Percentiles rank a stretch among this genome's conserved stretches.
phyloP scores from a whole-genome alignment of 2,797 vertebrate genomes.

The Typhlichthys subterraneus region DNA sequence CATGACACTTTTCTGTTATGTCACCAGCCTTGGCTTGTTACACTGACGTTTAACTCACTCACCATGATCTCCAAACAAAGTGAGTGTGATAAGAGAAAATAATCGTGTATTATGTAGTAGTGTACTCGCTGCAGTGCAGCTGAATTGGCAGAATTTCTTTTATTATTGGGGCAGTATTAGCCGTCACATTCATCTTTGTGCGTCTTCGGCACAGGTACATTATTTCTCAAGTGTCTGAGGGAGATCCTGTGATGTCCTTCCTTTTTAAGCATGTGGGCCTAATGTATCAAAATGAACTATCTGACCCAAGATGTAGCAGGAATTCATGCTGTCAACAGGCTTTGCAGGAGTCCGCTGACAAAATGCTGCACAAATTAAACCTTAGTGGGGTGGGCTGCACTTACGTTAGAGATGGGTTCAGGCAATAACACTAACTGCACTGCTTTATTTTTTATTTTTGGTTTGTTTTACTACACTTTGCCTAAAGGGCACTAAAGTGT shows the following conservation, averaged over 20 bases:
- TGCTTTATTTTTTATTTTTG: slow-evolving; percentile 36
- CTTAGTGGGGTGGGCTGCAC: slow-evolving; percentile 81
- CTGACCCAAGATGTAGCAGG: slow-evolving; percentile 72
- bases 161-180: slow-evolving; percentile 46
- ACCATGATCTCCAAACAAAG: slow-evolving; percentile 49
- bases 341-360: slow-evolving; percentile 53
- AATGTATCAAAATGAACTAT: slow-evolving; percentile 57
- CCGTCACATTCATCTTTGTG: slow-evolving; percentile 68
- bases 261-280: slow-evolving; percentile 33
- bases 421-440: slow-evolving; percentile 62
- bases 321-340: slow-evolving; percentile 42
- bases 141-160: slow-evolving; percentile 66
- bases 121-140: slow-evolving; percentile 81
- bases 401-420: slow-evolving; percentile 64
- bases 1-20: slow-evolving; percentile 55
- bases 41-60: slow-evolving; percentile 58
- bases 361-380: slow-evolving; percentile 55
- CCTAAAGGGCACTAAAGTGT: slow-evolving; percentile 32
- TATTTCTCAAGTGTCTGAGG: slow-evolving; percentile 45
- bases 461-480: slow-evolving; percentile 15
- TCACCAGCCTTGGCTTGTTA: slow-evolving; percentile 78
- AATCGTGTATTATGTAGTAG: slow-evolving; percentile 70
- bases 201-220: slow-evolving; percentile 55
- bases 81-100: slow-evolving; percentile 60
- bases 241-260: slow-evolving; percentile 25